Percentiles rank a stretch among this genome's conserved stretches.
These are phyloP conservation scores for Euplexia lucipara DNA, from an alignment of 2,888 invertebrate genomes.

Conservation along the genomic window DNA sequence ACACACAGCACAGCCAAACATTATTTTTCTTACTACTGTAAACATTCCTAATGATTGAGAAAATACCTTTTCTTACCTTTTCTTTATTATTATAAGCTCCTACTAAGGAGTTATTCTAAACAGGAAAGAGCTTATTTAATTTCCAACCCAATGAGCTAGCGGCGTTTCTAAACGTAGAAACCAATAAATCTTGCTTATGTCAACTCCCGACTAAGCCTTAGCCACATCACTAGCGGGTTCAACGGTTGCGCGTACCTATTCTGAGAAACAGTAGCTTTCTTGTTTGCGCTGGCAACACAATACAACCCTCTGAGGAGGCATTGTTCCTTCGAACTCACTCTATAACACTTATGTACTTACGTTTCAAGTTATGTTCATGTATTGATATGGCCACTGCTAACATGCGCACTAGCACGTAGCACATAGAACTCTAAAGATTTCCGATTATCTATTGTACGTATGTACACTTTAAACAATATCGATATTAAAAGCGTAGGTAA, in stretches of 20 bases:
- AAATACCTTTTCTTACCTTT: slow-evolving; percentile 11
- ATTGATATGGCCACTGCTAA: slow-evolving; percentile 66
- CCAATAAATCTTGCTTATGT: slow-evolving; percentile 45
- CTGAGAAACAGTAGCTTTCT: slow-evolving; percentile 84
- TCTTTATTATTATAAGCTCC: slow-evolving; percentile 34
- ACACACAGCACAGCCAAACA: slow-evolving; percentile 1
- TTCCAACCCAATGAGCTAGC: slow-evolving; percentile 33
- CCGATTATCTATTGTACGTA: slow-evolving; percentile 46
- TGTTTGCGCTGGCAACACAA: slow-evolving; percentile 71
- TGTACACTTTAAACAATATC: slow-evolving; percentile 43
- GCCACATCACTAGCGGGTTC: slow-evolving; percentile 67
- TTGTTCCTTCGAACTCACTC: slow-evolving; percentile 71
- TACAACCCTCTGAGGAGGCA: slow-evolving; percentile 71
- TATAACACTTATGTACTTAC: slow-evolving; percentile 68
- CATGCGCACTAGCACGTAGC: slow-evolving; percentile 80
- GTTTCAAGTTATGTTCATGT: slow-evolving; percentile 67
- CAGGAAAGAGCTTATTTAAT: slow-evolving; percentile 39
- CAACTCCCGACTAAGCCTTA: slow-evolving; percentile 27
- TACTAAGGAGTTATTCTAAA: slow-evolving; percentile 14
- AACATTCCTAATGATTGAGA: slow-evolving; percentile 34
- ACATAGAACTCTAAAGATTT: slow-evolving; percentile 35
- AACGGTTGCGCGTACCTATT: slow-evolving; percentile 72
- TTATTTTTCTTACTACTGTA: slow-evolving; percentile 13
- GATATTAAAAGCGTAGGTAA: slow-evolving; percentile 42
- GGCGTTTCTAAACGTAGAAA: slow-evolving; percentile 36